Conservation (phyloP, 2,797 vertebrate genomes). For the Rhinella marina region DNA sequence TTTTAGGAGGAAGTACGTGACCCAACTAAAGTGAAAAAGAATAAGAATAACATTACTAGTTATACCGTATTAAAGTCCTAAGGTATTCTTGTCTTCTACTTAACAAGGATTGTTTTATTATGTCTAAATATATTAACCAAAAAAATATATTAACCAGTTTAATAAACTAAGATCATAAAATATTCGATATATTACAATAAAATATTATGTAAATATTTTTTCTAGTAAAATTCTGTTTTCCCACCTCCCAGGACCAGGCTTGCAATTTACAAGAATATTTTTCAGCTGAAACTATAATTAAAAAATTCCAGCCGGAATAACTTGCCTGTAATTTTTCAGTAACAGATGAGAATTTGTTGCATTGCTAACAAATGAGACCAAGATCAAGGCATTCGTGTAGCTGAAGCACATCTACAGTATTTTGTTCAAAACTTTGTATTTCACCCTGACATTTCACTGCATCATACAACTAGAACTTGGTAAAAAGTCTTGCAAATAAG, state of each 20-base stretch:
- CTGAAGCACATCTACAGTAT: neutral
- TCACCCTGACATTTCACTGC: conserved; percentile 76
- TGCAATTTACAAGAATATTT: neutral
- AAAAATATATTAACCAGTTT: neutral
- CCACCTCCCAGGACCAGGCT: neutral
- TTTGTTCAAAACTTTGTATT: neutral
- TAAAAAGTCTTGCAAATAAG: conserved; percentile 90
- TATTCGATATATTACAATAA: neutral
- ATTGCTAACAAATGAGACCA: neutral
- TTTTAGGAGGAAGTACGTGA: too few species aligned
- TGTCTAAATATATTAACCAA: too few species aligned
- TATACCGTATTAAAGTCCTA: too few species aligned
- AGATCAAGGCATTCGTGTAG: neutral
- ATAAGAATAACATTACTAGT: too few species aligned
- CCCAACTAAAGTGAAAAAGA: too few species aligned
- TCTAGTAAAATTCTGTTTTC: neutral
- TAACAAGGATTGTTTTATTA: too few species aligned
- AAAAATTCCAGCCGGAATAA: neutral
- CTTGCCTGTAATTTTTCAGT: neutral
- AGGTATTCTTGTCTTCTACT: too few species aligned
- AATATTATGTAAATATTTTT: neutral
- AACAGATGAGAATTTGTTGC: neutral
- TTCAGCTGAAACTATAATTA: conserved; percentile 16
- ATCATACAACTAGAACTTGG: conserved; percentile 90
- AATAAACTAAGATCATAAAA: neutral